Evolutionary conservation across 2,797 vertebrate species (phyloP), one percentile per base, ranked within the genome.

Genomic region (Protosalanx chinensis): DNA sequence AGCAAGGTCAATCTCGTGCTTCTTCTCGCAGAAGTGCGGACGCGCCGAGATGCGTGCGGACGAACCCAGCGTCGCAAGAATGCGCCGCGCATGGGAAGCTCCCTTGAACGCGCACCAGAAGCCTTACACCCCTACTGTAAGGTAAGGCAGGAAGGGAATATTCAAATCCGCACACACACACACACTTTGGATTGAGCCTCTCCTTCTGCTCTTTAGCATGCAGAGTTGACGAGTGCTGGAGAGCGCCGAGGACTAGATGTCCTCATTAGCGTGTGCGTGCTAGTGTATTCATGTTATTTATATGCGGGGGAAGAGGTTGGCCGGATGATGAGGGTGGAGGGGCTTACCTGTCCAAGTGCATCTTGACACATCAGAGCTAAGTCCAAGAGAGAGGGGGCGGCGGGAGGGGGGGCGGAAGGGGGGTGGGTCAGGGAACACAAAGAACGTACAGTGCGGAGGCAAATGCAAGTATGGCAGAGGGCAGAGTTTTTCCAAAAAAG

Each of bases 261-360:
- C 80, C 81, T 85, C 78, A 71, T 46, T 41, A 71, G 68, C 72
- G 67, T 70, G 49, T 67, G 51, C 67, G 75, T 72, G 81, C 79
- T 82, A 74, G 68, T 59, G 51, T 57, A 65, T 53, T 71, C 77
- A 30, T 69, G 64, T 41, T 68, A 62, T 64, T 73, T 18, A 60
- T 79, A 60, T 41, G 74, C 12, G 46, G 33, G 41, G 56, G 72
- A 35, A 68, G 72, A 75, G 66, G 59, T 74, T 65, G 27, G 30
- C 51, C 66, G n/a, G 10, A 18, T 57, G 30, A 16, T 49, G 30
- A 33, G 10, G 29, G 66, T 20, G 29, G 27, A 57, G 12, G 15
- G 51, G 30, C 35, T 35, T 33, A 35, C 46, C 27, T 74, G 78
- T 64, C 69, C 59, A 49, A 46, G 62, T 67, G 76, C 4, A 70